Conservation (phyloP, 2,888 invertebrate species). For the Metacarcinus magister region DNA sequence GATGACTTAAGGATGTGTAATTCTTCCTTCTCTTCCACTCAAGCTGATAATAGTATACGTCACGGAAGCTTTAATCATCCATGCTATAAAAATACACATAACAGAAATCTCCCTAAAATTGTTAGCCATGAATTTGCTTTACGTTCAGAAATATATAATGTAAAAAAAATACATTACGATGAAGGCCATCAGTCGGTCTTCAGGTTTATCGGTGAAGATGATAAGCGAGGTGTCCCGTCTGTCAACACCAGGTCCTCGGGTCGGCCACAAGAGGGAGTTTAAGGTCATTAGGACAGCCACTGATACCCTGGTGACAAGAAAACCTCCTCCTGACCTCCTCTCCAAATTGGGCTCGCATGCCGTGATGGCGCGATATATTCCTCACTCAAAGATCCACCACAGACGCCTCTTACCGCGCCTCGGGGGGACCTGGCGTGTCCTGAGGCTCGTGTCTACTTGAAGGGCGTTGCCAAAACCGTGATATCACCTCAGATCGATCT, state of each 20-base stretch:
- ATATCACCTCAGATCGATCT: neutral
- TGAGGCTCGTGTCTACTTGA: neutral
- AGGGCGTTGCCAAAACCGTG: neutral
- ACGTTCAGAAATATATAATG: neutral
- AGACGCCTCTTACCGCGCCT: neutral
- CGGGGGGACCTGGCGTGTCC: neutral
- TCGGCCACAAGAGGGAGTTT: conserved; percentile 41
- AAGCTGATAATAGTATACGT: neutral
- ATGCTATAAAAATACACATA: neutral
- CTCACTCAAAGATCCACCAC: neutral
- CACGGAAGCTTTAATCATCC: neutral
- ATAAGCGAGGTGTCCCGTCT: conserved; percentile 45
- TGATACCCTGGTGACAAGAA: conserved; percentile 61
- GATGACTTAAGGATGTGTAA: neutral
- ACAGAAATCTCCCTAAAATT: neutral
- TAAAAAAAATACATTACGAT: neutral
- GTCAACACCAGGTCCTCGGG: conserved; percentile 29
- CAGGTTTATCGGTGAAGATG: conserved; percentile 9
- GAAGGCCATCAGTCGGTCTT: neutral
- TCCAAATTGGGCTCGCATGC: conserved; percentile 57
- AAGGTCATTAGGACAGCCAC: conserved; percentile 50
- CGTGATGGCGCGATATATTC: neutral
- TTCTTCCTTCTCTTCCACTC: neutral
- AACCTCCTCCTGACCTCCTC: conserved; percentile 20
- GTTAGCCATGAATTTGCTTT: neutral